A percentile compares a stretch with the other conserved stretches of the same genome.
Evolutionary conservation across 2,113 vertebrate genomes (phyloP).

Genomic region (Nothoprocta pentlandii): DNA sequence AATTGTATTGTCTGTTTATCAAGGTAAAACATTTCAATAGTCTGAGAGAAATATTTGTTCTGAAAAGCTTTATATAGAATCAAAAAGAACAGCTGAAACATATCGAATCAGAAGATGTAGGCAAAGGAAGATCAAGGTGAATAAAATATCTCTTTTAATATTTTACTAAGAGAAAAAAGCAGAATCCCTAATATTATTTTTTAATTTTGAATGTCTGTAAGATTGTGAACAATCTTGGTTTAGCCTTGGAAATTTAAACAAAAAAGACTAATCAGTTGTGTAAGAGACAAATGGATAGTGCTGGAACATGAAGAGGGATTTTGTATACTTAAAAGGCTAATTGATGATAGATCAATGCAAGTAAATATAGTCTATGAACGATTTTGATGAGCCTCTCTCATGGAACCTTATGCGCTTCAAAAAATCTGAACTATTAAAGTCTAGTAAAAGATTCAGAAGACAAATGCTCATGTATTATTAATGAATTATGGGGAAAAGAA

Average conservation of each 20-base stretch:
- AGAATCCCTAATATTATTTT: conserved; percentile 18
- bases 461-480: neutral
- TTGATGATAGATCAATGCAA: neutral
- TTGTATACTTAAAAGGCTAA: neutral
- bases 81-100: conserved; percentile 9
- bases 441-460: neutral
- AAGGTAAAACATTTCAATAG: conserved; percentile 14
- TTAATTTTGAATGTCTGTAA: neutral
- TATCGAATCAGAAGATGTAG: conserved; percentile 23
- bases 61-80: conserved; percentile 27
- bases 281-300: neutral
- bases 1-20: conserved; percentile 16
- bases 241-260: conserved; percentile 15
- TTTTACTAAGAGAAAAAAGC: neutral
- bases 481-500: neutral
- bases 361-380: neutral
- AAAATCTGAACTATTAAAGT: neutral
- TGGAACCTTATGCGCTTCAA: neutral
- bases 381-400: neutral
- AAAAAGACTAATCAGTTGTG: neutral
- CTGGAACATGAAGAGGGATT: neutral
- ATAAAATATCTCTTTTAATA: conserved; percentile 31
- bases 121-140: conserved; percentile 36
- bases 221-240: neutral
- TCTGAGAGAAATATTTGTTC: conserved; percentile 31